Percentiles rank a stretch among this genome's conserved stretches.
These are phyloP conservation scores for Proteles cristata DNA, from an alignment of 2,113 vertebrate species.

Conservation along the genomic window DNA sequence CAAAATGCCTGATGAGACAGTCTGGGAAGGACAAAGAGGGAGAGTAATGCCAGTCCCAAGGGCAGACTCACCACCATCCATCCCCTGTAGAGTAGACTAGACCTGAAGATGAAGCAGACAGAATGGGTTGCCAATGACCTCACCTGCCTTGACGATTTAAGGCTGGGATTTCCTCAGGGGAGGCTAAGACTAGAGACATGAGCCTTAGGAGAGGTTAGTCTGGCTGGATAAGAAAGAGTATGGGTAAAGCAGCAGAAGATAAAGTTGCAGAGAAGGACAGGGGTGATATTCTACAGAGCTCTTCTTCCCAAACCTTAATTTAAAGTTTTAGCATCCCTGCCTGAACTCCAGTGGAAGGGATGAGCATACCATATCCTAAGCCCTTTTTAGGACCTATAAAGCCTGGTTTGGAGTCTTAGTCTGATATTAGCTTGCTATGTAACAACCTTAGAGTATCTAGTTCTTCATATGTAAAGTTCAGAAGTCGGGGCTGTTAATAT, in stretches of 20 bases:
- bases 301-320: background rate
- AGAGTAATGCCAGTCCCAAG: background rate
- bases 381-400: background rate
- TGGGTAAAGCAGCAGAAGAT: background rate
- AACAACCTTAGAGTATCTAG: background rate
- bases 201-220: background rate
- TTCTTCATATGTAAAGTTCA: background rate
- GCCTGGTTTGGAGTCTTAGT: background rate
- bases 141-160: slow-evolving; percentile 38
- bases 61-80: background rate
- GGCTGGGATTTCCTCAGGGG: slow-evolving; percentile 34
- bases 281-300: background rate
- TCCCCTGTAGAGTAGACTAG: slow-evolving; percentile 23
- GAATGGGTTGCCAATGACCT: slow-evolving; percentile 38
- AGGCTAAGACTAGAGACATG: background rate
- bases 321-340: background rate
- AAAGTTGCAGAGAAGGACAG: background rate
- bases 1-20: slow-evolving; percentile 44
- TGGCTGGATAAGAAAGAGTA: background rate
- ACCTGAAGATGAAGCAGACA: slow-evolving; percentile 26
- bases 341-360: background rate
- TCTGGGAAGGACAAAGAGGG: background rate
- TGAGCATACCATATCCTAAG: background rate
- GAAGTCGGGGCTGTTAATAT: background rate
- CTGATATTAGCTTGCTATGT: background rate